These are phyloP conservation scores for Falco novaeseelandiae DNA, from an alignment of 2,797 vertebrate genomes.

Conservation along the genomic window DNA sequence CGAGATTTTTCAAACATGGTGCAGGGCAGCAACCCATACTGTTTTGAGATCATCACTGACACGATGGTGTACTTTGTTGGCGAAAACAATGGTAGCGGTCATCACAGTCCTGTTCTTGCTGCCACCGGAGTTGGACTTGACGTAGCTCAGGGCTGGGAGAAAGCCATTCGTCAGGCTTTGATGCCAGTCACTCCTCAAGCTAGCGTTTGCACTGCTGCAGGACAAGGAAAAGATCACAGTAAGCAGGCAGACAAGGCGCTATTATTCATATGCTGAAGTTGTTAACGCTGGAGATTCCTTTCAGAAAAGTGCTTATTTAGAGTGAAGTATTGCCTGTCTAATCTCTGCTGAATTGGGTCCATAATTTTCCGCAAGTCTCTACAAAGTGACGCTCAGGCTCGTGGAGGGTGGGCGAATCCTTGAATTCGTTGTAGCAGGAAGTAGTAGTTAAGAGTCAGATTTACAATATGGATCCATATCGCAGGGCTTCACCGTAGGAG, in stretches of 20 bases:
- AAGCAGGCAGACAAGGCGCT: constrained; percentile 73
- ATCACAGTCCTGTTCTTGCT: constrained; percentile 89
- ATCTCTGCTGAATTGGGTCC: background rate
- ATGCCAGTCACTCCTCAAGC: constrained; percentile 98
- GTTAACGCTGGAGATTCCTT: background rate
- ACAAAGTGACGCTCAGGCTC: background rate
- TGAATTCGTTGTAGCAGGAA: background rate
- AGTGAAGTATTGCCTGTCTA: background rate
- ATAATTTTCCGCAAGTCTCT: background rate
- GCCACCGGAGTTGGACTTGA: constrained; percentile 92
- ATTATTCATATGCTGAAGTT: background rate
- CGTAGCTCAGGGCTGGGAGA: constrained; percentile 96
- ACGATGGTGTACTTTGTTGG: constrained; percentile 98
- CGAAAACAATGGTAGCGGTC: constrained; percentile 89
- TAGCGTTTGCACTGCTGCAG: constrained; percentile 86
- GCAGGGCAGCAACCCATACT: constrained; percentile 94
- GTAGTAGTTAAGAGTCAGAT: background rate
- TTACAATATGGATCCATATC: background rate
- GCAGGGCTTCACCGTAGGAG: background rate
- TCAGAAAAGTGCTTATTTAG: background rate
- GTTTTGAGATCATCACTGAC: constrained; percentile 97
- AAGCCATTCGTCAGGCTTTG: constrained; percentile 95
- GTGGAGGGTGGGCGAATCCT: background rate
- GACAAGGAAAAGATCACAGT: constrained; percentile 96
- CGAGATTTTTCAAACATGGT: constrained; percentile 88